These are phyloP conservation scores for Euthynnus affinis DNA, from an alignment of 2,797 vertebrate genomes.

Conservation along the genomic window DNA sequence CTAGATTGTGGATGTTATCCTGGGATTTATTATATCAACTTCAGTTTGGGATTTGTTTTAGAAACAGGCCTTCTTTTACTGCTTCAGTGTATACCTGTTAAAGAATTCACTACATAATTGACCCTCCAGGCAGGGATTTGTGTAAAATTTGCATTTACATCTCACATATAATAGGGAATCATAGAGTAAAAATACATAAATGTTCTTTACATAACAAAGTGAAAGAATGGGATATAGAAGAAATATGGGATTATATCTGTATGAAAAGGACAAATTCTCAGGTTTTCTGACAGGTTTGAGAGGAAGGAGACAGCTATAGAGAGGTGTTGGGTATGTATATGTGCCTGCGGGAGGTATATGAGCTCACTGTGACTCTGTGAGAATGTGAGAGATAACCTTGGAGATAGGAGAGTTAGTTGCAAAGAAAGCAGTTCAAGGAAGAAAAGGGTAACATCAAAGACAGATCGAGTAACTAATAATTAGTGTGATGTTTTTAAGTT, in stretches of 20 bases:
- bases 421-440: slow-evolving; percentile 37
- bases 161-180: not conserved
- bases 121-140: slow-evolving; percentile 21
- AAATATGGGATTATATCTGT: slow-evolving; percentile 49
- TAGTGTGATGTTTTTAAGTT: slow-evolving; percentile 29
- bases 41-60: slow-evolving; percentile 23
- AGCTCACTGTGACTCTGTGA: slow-evolving; percentile 38
- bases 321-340: slow-evolving; percentile 38
- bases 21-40: slow-evolving; percentile 7
- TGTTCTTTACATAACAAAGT: slow-evolving; percentile 29
- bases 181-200: not conserved
- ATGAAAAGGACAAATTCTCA: slow-evolving; percentile 37
- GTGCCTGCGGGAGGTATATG: slow-evolving; percentile 61
- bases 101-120: slow-evolving; percentile 20
- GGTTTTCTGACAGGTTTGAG: slow-evolving; percentile 64
- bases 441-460: slow-evolving; percentile 46
- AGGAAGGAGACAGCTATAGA: slow-evolving; percentile 29
- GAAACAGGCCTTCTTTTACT: not conserved
- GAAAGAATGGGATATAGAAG: slow-evolving; percentile 30
- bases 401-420: slow-evolving; percentile 28
- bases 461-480: slow-evolving; percentile 49
- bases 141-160: slow-evolving; percentile 19
- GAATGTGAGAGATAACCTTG: slow-evolving; percentile 57
- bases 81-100: not conserved
- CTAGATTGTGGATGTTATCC: slow-evolving; percentile 29